Base-by-base conservation (phyloP, 2,797 vertebrate species). In the Micrastur ruficollis region DNA sequence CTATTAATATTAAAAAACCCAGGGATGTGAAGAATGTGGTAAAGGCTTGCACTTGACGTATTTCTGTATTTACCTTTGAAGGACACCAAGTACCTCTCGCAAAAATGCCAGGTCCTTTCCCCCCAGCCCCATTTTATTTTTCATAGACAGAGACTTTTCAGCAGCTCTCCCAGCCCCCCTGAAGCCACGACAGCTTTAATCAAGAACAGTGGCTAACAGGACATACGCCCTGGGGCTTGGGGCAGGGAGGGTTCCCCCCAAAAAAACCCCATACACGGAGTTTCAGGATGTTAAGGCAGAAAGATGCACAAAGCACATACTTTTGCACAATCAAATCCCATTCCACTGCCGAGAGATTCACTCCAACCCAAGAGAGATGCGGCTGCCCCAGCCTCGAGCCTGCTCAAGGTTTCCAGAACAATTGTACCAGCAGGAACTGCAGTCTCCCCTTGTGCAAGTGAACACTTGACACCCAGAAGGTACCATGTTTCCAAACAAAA, bases 291-390 rank as follows among this genome's bases (percentile, higher is more conserved):
- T 34, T 38, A 68, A 50, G 42, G 46, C 50, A 79, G 32, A 32
- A 68, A 87, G 22, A 80, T 8, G 13, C 23, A 63, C 5, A 26
- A 18, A 78, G 25, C 49, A 36, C 29, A 42, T 32, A 20, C 38
- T 76, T 44, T 36, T 49, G 44, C 44, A n/a, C 0, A 2, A 32
- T 13, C 0, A 1, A 84, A 55, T 81, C 42, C 36, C 2, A 4
- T 38, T 31, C 40, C 12, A 20, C 29, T 21, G 18, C 86, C 79
- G 73, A 84, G 19, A 14, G 26, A 2, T 27, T 87, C 65, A 31
- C 15, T 32, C 56, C 47, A 59, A 13, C 5, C 18, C 68, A 82
- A 36, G 14, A 73, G 11, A 23, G 12, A 81, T 0, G 0, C 13
- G 25, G 52, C 59, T 63, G 44, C 11, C 22, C 21, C 63, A 66